Conservation (phyloP, 2,113 vertebrate genomes). For the Sapayoa aenigma region DNA sequence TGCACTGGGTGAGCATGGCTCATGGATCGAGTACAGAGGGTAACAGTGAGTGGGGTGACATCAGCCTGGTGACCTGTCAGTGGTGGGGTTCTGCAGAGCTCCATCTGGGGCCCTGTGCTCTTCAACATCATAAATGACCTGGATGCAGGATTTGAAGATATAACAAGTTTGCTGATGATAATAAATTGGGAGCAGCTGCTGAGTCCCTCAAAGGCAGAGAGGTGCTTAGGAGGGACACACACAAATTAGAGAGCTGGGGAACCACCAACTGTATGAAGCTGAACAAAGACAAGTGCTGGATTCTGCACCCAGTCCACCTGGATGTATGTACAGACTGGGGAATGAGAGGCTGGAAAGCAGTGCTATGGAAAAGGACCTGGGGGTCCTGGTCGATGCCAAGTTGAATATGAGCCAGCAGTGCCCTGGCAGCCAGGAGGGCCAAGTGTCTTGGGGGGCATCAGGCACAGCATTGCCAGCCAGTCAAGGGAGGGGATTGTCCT, state of each 20-base stretch:
- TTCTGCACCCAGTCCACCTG: neutral
- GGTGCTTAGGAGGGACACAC: neutral
- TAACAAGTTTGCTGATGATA: fast-evolving
- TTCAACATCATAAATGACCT: neutral
- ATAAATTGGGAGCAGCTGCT: neutral
- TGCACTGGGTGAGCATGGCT: neutral
- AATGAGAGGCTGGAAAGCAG: neutral
- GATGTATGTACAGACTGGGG: neutral
- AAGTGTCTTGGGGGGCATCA: neutral
- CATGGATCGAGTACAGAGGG: neutral
- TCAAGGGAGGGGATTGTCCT: neutral
- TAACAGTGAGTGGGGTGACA: too few relatives aligned
- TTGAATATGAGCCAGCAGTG: neutral
- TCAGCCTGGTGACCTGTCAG: neutral
- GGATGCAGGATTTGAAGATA: neutral
- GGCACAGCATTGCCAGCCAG: fast-evolving
- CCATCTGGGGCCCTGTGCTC: neutral
- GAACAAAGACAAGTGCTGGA: neutral
- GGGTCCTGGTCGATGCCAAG: neutral
- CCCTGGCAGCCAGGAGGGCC: neutral
- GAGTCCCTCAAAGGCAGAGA: neutral
- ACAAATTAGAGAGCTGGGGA: neutral
- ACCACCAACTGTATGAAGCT: neutral
- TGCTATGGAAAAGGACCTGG: neutral
- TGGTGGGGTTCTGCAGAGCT: neutral